phyloP scores from a whole-genome alignment of 2,888 invertebrate genomes.

The Synergus itoensis region DNA sequence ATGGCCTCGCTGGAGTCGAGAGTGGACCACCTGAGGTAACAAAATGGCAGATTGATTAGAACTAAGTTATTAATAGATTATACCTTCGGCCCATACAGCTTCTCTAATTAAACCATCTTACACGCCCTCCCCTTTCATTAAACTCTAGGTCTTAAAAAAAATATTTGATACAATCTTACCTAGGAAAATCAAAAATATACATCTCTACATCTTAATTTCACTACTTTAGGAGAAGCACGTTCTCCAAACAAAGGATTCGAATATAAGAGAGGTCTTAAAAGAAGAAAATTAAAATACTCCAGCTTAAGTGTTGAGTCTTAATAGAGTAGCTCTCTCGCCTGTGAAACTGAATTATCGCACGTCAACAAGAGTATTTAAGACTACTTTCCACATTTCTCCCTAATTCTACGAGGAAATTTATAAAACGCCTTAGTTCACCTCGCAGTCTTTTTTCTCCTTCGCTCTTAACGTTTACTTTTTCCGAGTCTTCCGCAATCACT shows the following conservation, averaged over 20 bases:
- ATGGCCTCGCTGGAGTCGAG: not conserved
- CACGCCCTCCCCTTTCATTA: not conserved
- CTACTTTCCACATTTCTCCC: slow-evolving; percentile 19
- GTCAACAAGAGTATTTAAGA: slow-evolving; percentile 33
- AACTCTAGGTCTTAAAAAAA: too few species aligned
- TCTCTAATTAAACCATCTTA: not conserved
- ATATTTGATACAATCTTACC: too few species aligned
- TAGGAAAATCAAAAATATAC: not conserved
- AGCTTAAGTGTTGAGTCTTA: slow-evolving; percentile 9
- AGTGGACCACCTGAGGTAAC: slow-evolving; percentile 16
- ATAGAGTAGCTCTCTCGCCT: not conserved
- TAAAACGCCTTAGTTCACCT: slow-evolving; percentile 11
- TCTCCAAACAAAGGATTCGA: slow-evolving; percentile 33
- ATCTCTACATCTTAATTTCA: not conserved
- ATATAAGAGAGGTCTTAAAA: slow-evolving; percentile 10
- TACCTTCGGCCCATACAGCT: not conserved
- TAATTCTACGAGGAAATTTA: slow-evolving; percentile 18
- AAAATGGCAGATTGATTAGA: slow-evolving; percentile 14
- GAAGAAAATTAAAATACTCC: not conserved
- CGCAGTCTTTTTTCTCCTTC: not conserved
- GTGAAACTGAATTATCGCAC: slow-evolving; percentile 14
- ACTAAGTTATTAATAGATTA: not conserved
- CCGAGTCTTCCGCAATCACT: slow-evolving; percentile 44
- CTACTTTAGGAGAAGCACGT: slow-evolving; percentile 17
- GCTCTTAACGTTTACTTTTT: slow-evolving; percentile 9